phyloP scores from a whole-genome alignment of 1,140 invertebrate genomes.

The Chironomus striatipennis region DNA sequence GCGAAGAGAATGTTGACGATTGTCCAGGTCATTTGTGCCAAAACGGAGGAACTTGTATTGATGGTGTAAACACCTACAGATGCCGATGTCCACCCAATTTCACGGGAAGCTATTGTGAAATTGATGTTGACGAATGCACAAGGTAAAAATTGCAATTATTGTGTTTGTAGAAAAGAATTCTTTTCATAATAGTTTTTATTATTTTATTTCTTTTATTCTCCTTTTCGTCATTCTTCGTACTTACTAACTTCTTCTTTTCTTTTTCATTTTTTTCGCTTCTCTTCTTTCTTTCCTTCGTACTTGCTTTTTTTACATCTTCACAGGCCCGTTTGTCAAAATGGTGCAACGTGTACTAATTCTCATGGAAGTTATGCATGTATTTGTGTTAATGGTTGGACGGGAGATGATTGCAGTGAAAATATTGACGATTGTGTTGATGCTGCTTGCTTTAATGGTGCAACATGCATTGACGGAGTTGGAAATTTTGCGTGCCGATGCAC shows the following conservation, averaged over 20 bases:
- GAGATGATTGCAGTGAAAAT: conserved; percentile 82
- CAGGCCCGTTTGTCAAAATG: conserved; percentile 84
- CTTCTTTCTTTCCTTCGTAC: neutral
- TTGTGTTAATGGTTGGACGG: conserved; percentile 93
- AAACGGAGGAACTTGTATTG: conserved; percentile 83
- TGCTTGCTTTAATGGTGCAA: conserved; percentile 93
- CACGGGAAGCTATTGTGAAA: conserved; percentile 73
- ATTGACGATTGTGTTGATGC: conserved; percentile 89
- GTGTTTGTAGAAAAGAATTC: neutral
- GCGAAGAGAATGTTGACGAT: conserved; percentile 86
- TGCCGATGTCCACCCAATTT: conserved; percentile 83
- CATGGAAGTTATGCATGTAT: conserved; percentile 87
- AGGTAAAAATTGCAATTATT: conserved; percentile 37
- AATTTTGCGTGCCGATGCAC: conserved; percentile 94
- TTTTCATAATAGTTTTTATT: neutral
- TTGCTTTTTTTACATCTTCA: conserved; percentile 23
- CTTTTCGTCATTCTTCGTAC: neutral
- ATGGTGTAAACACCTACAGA: conserved; percentile 77
- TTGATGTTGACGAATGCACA: conserved; percentile 71
- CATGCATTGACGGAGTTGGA: conserved; percentile 90
- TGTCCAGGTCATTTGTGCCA: conserved; percentile 82
- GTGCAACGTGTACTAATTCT: conserved; percentile 88
- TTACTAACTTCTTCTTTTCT: neutral
- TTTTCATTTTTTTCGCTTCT: neutral
- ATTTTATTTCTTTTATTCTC: neutral